Conservation (phyloP, 2,797 vertebrate species). For the Microtus obscurus region DNA sequence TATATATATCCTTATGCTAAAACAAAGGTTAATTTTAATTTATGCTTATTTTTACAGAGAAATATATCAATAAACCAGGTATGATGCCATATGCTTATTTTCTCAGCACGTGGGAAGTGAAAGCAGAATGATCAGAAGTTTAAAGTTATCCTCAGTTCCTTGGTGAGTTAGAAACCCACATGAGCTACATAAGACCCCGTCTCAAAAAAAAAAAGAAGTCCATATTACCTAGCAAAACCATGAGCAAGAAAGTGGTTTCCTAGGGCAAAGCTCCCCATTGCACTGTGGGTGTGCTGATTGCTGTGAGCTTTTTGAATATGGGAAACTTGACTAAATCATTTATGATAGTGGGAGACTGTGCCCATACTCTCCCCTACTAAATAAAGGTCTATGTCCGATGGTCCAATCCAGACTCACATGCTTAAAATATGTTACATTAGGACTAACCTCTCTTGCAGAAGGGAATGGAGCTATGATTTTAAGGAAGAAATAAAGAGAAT, state of each 20-base stretch:
- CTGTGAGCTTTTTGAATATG: not conserved
- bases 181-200: not conserved
- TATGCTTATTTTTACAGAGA: not conserved
- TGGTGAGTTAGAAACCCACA: not conserved
- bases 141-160: not conserved
- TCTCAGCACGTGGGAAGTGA: not conserved
- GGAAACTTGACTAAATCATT: not conserved
- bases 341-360: not conserved
- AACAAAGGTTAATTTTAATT: slow-evolving; percentile 11
- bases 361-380: not conserved
- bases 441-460: slow-evolving; percentile 32
- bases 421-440: slow-evolving; percentile 42
- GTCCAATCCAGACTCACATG: slow-evolving; percentile 8
- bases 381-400: not conserved
- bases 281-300: not conserved
- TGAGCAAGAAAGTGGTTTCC: not conserved
- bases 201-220: not conserved
- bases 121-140: not conserved
- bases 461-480: slow-evolving; percentile 22
- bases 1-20: not conserved
- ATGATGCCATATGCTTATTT: not conserved
- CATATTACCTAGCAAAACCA: not conserved
- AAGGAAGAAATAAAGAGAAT: not conserved
- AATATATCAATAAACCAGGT: not conserved
- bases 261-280: not conserved